A percentile compares a stretch with the other conserved stretches of the same genome.
These are phyloP conservation scores for Diorhabda sublineata DNA, from an alignment of 1,140 invertebrate genomes.

Conservation along the genomic window DNA sequence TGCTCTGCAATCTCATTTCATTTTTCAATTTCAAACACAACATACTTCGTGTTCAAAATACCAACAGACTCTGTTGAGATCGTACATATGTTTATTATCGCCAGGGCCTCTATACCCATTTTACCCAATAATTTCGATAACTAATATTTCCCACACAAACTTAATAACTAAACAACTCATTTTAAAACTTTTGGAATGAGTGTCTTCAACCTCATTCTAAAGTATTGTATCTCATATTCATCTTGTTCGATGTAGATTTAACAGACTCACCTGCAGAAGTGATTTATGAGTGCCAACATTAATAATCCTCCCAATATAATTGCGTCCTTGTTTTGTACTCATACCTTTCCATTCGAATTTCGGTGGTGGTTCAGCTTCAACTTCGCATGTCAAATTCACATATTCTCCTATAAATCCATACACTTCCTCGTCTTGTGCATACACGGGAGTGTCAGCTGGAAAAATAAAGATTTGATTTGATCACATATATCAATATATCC, in stretches of 20 bases:
- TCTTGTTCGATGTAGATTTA: background rate
- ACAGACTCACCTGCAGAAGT: slow-evolving; percentile 25
- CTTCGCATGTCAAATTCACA: slow-evolving; percentile 55
- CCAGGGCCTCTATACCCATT: no score
- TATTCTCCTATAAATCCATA: slow-evolving; percentile 48
- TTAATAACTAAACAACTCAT: no score
- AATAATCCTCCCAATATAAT: slow-evolving; percentile 33
- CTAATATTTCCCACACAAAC: no score
- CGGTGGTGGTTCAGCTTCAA: slow-evolving; percentile 54
- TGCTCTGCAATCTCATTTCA: no score
- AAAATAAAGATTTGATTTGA: background rate
- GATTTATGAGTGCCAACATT: slow-evolving; percentile 24
- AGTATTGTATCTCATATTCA: no score
- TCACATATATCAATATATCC: slow-evolving; percentile 4
- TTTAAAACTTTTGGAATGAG: no score
- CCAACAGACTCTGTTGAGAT: no score
- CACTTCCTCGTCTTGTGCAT: slow-evolving; percentile 30
- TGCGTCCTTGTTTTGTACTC: slow-evolving; percentile 25
- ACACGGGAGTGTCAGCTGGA: slow-evolving; percentile 15
- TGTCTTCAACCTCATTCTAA: no score
- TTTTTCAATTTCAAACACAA: no score
- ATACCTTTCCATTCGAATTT: slow-evolving; percentile 52
- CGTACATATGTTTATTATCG: no score
- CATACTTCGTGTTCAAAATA: no score
- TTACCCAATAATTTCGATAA: no score